Percentiles rank a stretch among this genome's conserved stretches.
These are phyloP conservation scores for Prochilodus magdalenae DNA, from an alignment of 2,113 vertebrate species.

Conservation along the genomic window DNA sequence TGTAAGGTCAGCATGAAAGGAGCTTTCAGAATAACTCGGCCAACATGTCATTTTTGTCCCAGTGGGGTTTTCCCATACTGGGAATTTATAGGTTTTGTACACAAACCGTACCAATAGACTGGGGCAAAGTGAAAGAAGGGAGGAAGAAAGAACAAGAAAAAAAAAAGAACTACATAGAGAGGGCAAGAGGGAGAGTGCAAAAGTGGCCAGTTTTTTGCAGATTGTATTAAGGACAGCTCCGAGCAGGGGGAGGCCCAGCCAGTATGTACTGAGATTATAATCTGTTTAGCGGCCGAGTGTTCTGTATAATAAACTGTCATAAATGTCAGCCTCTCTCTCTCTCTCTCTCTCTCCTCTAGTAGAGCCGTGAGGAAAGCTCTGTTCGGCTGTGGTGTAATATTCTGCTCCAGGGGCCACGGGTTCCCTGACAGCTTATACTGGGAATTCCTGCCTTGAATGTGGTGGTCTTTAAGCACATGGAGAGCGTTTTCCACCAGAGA, in stretches of 20 bases:
- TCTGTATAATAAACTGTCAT: conserved; percentile 71
- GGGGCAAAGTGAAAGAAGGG: conserved; percentile 38
- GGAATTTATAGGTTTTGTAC: not conserved
- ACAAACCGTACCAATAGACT: conserved; percentile 15
- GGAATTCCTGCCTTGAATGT: not conserved
- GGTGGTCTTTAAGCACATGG: not conserved
- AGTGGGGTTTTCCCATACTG: not conserved
- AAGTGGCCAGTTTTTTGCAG: conserved; percentile 20
- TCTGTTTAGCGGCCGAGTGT: conserved; percentile 64
- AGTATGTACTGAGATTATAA: conserved; percentile 62
- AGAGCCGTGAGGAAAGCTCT: not conserved
- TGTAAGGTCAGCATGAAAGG: not conserved
- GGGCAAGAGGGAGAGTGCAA: not conserved
- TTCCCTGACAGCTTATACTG: conserved; percentile 7
- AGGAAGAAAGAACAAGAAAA: conserved; percentile 10
- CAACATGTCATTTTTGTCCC: not conserved
- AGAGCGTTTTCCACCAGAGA: not conserved
- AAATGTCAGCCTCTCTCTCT: conserved; percentile 59
- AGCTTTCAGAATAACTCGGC: not conserved
- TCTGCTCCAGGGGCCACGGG: conserved; percentile 10
- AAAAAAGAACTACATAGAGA: not conserved
- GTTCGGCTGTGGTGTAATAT: conserved; percentile 18
- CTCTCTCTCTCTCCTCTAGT: conserved; percentile 40
- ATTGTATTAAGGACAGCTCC: conserved; percentile 42
- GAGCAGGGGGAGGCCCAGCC: conserved; percentile 41